Conservation (phyloP, 2,888 invertebrate species). For the Stegana nigrithorax region DNA sequence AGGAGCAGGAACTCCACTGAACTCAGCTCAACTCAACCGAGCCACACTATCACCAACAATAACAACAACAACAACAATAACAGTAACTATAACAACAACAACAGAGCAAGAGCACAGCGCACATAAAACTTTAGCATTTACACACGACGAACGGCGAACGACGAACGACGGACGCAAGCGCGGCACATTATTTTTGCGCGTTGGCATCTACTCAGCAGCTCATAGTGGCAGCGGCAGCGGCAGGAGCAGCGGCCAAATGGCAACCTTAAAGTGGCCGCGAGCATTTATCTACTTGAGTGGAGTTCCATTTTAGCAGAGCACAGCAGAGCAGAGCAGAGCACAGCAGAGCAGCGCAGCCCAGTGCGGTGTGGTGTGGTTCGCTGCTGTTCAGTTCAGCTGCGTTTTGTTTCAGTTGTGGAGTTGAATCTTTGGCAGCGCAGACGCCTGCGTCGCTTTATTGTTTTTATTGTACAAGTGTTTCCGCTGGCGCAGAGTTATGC, state of each 20-base stretch:
- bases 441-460: conserved; percentile 21
- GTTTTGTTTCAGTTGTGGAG: conserved; percentile 1
- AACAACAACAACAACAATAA: not conserved
- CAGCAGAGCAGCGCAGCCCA: too few species aligned
- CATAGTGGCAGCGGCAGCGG: conserved; percentile 16
- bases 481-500: conserved; percentile 16
- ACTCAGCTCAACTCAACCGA: too few species aligned
- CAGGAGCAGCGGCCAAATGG: not conserved
- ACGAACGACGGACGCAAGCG: too few species aligned
- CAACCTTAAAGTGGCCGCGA: conserved; percentile 23
- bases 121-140: not conserved
- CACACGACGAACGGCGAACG: not conserved
- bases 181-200: too few species aligned
- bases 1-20: too few species aligned
- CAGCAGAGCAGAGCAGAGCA: too few species aligned
- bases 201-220: conserved; percentile 16
- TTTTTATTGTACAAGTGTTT: conserved; percentile 29
- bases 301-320: conserved; percentile 7
- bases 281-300: conserved; percentile 48
- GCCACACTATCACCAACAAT: not conserved
- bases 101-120: not conserved
- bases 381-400: not conserved
- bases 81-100: not conserved
- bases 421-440: not conserved
- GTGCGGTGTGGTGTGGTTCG: too few species aligned